These are phyloP conservation scores for Trinorchestia longiramus DNA, from an alignment of 1,140 invertebrate species.

Conservation along the genomic window DNA sequence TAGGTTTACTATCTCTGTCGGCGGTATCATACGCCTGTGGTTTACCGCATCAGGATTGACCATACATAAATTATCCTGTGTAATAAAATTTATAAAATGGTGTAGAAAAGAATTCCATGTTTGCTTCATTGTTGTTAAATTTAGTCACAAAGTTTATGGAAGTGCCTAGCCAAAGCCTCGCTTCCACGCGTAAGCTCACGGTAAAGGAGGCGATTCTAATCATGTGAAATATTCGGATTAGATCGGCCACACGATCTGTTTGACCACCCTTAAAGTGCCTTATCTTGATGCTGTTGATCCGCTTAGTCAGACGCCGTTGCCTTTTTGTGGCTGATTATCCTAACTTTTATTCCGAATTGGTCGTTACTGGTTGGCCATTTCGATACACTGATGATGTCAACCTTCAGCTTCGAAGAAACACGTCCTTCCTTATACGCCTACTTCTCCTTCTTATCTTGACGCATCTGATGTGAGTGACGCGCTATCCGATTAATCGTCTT, in stretches of 20 bases:
- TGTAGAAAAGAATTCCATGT: background rate
- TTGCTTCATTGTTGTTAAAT: background rate
- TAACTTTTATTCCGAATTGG: background rate
- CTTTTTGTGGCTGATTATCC: background rate
- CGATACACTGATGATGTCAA: background rate
- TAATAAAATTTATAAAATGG: background rate
- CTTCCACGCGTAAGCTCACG: background rate
- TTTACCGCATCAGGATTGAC: background rate
- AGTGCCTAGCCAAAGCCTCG: background rate
- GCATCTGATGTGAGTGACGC: background rate
- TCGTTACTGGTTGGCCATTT: background rate
- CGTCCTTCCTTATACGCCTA: background rate
- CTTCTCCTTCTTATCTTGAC: background rate
- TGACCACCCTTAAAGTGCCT: background rate
- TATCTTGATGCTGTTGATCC: conserved; percentile 7
- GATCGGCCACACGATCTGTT: background rate
- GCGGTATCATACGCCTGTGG: background rate
- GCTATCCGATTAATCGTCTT: background rate
- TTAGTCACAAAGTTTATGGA: background rate
- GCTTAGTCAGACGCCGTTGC: background rate
- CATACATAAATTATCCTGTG: background rate
- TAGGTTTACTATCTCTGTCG: too few species aligned
- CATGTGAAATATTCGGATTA: background rate
- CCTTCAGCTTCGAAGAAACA: background rate
- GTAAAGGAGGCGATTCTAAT: background rate